A percentile compares a stretch with the other conserved stretches of the same genome.
These are phyloP conservation scores for Taenaris catops DNA, from an alignment of 2,888 invertebrate species.

Conservation along the genomic window DNA sequence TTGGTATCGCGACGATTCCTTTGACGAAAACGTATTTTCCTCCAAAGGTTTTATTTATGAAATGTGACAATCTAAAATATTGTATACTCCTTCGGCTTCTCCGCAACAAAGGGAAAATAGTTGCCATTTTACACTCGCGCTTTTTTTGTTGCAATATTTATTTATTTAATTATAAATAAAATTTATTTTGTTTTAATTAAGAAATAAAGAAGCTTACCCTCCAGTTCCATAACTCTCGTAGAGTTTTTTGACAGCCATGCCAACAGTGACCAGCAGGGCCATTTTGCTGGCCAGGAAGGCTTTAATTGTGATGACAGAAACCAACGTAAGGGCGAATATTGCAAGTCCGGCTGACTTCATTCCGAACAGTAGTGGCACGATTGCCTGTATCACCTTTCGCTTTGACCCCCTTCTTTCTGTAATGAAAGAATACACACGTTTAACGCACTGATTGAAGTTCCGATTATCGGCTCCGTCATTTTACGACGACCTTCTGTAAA, in stretches of 20 bases:
- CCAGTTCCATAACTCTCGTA: slow-evolving; percentile 75
- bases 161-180: neutral
- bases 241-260: slow-evolving; percentile 80
- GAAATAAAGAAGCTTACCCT: slow-evolving; percentile 44
- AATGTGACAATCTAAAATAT: no score
- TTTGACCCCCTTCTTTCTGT: slow-evolving; percentile 68
- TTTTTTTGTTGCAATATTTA: neutral
- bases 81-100: no score
- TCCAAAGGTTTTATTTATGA: no score
- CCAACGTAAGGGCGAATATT: slow-evolving; percentile 80
- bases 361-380: slow-evolving; percentile 84
- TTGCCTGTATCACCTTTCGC: slow-evolving; percentile 81
- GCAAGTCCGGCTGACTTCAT: slow-evolving; percentile 84
- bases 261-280: slow-evolving; percentile 82
- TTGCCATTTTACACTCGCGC: no score
- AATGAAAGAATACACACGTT: slow-evolving; percentile 27
- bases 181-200: neutral
- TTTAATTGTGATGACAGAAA: slow-evolving; percentile 83
- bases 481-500: no score
- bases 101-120: no score
- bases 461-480: no score
- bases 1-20: no score
- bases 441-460: no score
- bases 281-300: slow-evolving; percentile 85
- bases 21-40: no score